A percentile compares a stretch with the other conserved stretches of the same genome.
Evolutionary conservation across 2,113 vertebrate species (phyloP).

Genomic region (Formicarius rufipectus): DNA sequence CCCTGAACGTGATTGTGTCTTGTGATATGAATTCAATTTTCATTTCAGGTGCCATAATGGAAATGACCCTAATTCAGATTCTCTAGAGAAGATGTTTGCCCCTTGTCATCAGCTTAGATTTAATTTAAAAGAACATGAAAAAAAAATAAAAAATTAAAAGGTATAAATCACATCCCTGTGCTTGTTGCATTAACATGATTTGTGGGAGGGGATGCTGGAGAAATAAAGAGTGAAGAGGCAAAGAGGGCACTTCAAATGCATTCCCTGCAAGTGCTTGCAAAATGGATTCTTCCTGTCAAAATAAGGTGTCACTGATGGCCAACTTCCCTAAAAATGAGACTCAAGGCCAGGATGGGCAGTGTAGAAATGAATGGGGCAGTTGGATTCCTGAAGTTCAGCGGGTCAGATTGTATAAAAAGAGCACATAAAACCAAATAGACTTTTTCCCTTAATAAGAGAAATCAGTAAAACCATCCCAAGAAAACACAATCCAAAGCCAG

Average conservation of each 20-base stretch:
- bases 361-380: not conserved
- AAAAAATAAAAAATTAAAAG: not conserved
- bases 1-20: not conserved
- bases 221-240: not conserved
- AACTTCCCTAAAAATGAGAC: not conserved
- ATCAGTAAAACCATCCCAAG: not conserved
- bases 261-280: not conserved
- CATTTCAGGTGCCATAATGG: slow-evolving; percentile 21
- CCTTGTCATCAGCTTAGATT: slow-evolving; percentile 6
- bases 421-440: not conserved
- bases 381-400: not conserved
- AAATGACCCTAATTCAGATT: slow-evolving; percentile 9
- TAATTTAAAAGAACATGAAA: slow-evolving; percentile 11
- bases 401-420: not conserved
- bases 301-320: not conserved
- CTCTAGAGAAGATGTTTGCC: not conserved
- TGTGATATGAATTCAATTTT: not conserved
- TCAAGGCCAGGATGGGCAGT: not conserved
- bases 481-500: not conserved
- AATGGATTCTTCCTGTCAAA: not conserved
- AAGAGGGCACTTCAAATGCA: not conserved
- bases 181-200: not conserved
- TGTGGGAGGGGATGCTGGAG: not conserved
- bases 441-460: not conserved
- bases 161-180: not conserved